These are phyloP conservation scores for Tupiocoris notatus DNA, from an alignment of 2,888 invertebrate genomes.

Conservation along the genomic window DNA sequence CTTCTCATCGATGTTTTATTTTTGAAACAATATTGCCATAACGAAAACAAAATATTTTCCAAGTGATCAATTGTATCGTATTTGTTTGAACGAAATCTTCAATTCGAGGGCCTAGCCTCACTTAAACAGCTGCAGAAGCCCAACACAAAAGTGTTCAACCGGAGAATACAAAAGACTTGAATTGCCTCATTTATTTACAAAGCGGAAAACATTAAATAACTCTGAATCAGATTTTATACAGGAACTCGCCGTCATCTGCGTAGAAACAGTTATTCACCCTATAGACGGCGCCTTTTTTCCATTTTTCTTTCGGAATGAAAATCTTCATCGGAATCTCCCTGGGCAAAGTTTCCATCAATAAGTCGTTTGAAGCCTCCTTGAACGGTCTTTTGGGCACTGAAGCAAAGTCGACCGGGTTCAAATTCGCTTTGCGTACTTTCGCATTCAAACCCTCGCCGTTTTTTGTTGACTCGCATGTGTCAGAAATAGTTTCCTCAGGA, in stretches of 20 bases:
- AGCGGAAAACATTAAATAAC: no score
- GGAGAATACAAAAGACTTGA: no score
- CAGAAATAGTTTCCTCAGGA: background rate
- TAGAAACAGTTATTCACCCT: conserved; percentile 77
- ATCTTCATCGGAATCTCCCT: conserved; percentile 56
- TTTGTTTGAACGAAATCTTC: no score
- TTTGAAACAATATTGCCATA: no score
- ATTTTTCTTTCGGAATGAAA: conserved; percentile 66
- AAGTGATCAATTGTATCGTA: no score
- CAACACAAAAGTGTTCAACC: no score
- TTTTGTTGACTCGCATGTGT: background rate
- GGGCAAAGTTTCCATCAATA: background rate
- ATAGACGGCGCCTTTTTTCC: conserved; percentile 66
- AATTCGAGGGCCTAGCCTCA: no score
- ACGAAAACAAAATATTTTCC: no score
- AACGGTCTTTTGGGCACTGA: background rate
- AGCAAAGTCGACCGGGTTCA: background rate
- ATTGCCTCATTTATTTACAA: no score
- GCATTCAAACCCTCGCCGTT: background rate
- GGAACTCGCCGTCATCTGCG: conserved; percentile 74
- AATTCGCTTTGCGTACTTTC: background rate
- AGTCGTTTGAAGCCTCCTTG: background rate
- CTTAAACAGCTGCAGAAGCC: no score
- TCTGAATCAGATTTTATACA: conserved; percentile 60
- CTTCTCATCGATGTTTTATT: no score